Conservation (phyloP, 1,140 invertebrate species). For the Sycobia sp. region DNA sequence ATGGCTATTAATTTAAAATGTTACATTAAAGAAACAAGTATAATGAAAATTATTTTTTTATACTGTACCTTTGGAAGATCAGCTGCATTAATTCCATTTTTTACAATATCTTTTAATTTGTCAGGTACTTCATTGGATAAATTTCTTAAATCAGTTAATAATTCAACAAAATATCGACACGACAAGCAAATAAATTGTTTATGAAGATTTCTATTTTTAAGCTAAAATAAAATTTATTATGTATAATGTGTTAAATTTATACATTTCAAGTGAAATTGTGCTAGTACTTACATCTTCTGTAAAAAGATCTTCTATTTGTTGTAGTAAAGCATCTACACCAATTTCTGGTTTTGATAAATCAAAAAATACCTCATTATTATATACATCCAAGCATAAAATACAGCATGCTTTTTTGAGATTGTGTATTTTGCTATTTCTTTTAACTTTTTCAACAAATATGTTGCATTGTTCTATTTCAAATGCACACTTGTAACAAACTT, state of each 20-base stretch:
- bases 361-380: constrained; percentile 45
- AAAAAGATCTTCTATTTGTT: constrained; percentile 48
- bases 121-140: constrained; percentile 41
- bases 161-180: constrained; percentile 56
- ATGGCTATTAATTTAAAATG: too few relatives aligned
- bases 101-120: constrained; percentile 38
- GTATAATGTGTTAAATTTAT: constrained; percentile 7
- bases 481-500: constrained; percentile 57
- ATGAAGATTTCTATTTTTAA: constrained; percentile 24
- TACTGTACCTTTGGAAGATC: constrained; percentile 48
- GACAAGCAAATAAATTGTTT: constrained; percentile 47
- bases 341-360: constrained; percentile 43
- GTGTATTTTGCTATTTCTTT: constrained; percentile 26
- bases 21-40: too few relatives aligned
- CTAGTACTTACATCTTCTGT: constrained; percentile 47
- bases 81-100: constrained; percentile 37
- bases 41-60: background rate
- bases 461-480: constrained; percentile 55
- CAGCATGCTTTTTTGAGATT: constrained; percentile 36
- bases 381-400: constrained; percentile 43
- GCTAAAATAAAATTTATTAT: constrained; percentile 40
- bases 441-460: constrained; percentile 53
- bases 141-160: constrained; percentile 50
- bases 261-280: constrained; percentile 14
- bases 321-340: constrained; percentile 37